Evolutionary conservation across 2,888 invertebrate species (phyloP).

Genomic region (Monopis laevigella): DNA sequence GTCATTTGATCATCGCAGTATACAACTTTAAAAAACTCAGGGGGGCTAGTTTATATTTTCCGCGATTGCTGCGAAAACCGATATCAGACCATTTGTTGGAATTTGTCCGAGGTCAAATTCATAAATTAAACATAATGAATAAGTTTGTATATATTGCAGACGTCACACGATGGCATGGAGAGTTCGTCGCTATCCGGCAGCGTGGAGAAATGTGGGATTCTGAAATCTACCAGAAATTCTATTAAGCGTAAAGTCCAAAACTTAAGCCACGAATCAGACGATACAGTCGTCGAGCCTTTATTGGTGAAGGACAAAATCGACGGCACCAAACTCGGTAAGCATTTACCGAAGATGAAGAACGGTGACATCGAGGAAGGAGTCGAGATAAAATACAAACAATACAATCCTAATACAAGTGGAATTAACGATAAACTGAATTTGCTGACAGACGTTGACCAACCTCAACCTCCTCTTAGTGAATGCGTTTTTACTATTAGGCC

Average conservation of each 20-base stretch:
- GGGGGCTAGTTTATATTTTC: too few relatives aligned
- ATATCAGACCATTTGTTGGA: too few relatives aligned
- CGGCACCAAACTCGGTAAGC: not conserved
- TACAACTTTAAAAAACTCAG: too few relatives aligned
- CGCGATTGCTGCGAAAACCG: too few relatives aligned
- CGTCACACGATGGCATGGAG: slow-evolving; percentile 53
- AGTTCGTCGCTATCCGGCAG: slow-evolving; percentile 48
- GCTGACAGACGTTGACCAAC: not conserved
- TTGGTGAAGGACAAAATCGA: slow-evolving; percentile 36
- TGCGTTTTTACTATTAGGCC: too few relatives aligned
- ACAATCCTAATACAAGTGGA: not conserved
- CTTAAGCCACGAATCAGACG: slow-evolving; percentile 46
- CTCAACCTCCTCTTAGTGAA: too few relatives aligned
- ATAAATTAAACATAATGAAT: too few relatives aligned
- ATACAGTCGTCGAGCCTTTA: slow-evolving; percentile 51
- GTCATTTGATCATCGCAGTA: too few relatives aligned
- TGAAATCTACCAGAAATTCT: slow-evolving; percentile 54
- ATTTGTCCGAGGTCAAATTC: too few relatives aligned
- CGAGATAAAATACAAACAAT: not conserved
- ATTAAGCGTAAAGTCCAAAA: slow-evolving; percentile 47
- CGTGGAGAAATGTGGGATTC: slow-evolving; percentile 48
- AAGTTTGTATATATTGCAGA: slow-evolving; percentile 46
- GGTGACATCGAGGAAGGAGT: slow-evolving; percentile 23
- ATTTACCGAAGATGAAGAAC: slow-evolving; percentile 32
- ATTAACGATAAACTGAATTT: not conserved